Percentiles rank a stretch among this genome's conserved stretches.
Conservation (phyloP, 2,797 vertebrate genomes). For the Huso huso region DNA sequence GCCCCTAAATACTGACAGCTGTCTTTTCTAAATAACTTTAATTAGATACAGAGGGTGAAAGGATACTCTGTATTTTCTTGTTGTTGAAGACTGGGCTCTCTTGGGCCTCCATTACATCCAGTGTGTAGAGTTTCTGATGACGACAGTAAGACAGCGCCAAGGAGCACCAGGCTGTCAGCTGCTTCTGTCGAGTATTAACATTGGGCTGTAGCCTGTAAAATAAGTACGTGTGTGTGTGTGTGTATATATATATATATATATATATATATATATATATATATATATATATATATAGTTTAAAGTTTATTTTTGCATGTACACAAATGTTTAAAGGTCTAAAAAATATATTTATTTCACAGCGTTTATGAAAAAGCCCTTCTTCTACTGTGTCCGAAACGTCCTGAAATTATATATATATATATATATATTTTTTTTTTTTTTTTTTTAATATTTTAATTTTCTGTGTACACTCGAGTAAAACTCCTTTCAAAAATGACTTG, state of each 20-base stretch:
- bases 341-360: too few relatives aligned
- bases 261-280: too few relatives aligned
- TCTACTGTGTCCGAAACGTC: too few relatives aligned
- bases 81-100: slow-evolving; percentile 66
- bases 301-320: too few relatives aligned
- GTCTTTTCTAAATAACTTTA: neutral
- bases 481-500: too few relatives aligned
- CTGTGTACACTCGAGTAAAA: too few relatives aligned
- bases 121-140: slow-evolving; percentile 53
- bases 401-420: too few relatives aligned
- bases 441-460: too few relatives aligned
- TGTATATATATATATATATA: too few relatives aligned
- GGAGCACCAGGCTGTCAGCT: slow-evolving; percentile 65
- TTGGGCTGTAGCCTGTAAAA: slow-evolving; percentile 67
- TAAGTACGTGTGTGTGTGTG: neutral
- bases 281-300: slow-evolving; percentile 24
- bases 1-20: slow-evolving; percentile 25
- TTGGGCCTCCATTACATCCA: slow-evolving; percentile 64
- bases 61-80: slow-evolving; percentile 75
- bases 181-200: slow-evolving; percentile 63
- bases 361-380: too few relatives aligned
- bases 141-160: slow-evolving; percentile 62
- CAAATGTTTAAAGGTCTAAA: too few relatives aligned
- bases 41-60: slow-evolving; percentile 23
- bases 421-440: too few relatives aligned